Base-by-base conservation (phyloP, 2,797 vertebrate species). In the Aplochiton taeniatus region DNA sequence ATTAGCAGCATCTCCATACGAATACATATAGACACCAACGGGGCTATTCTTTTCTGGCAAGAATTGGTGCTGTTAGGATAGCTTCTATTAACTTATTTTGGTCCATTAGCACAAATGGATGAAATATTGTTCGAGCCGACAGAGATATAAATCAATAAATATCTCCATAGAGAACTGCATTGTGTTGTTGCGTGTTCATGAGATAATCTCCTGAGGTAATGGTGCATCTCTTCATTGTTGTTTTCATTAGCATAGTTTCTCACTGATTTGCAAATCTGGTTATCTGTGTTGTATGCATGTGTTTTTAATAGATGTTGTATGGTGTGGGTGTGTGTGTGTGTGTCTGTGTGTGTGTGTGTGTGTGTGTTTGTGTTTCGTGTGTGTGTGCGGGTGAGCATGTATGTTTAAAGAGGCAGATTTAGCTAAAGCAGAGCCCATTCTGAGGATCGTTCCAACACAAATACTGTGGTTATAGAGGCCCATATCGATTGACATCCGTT, bases 401-500 rank as follows among this genome's bases (percentile, higher is more conserved):
- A 81, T 84, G 63, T 72, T 73, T 9, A 81, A 84, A 75, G 73
- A 81, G 74, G 68, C 49, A 41, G 18, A 58, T 12, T 7, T 4
- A 68, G 64, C 68, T 73, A 84, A 79, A 68, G 76, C 65, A 71
- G 70, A 54, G 61, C 71, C 77, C 75, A 86, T 84, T 85, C 82
- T 85, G 82, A 64, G 16, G 8, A 16, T 58, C 14, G 73, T 71
- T 80, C 74, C 76, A 78, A 79, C 66, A 75, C 81, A 88, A 87
- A 90, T 86, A 85, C 50, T 10, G 77, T 82, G 83, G 84, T 82
- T 88, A 84, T 85, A 63, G 77, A 84, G 83, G 87, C 81, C 66
- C 64, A 74, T 82, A 89, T 87, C 85, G 88, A 90, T 89, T 89
- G 87, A 89, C 87, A 88, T 90, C 83, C 88, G 83, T 76, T 69